Percentiles rank a stretch among this genome's conserved stretches.
Conservation (phyloP, 64 coral and sea anemone species). For the Astreopora myriophthalma region DNA sequence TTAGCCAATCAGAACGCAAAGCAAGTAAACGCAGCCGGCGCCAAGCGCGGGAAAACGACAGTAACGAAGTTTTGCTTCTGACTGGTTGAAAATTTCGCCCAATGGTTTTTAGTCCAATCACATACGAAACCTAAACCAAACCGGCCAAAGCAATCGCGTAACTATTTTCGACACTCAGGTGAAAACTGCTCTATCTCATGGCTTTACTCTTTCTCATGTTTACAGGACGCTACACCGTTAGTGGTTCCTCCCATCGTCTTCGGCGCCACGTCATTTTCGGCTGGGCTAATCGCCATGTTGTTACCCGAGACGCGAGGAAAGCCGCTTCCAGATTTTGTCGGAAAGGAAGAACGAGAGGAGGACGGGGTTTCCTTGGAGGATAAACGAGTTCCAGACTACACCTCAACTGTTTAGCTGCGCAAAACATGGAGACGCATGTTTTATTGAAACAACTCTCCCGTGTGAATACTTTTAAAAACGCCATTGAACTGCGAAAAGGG, state of each 20-base stretch:
- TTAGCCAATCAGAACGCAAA: too few species aligned
- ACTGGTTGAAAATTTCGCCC: too few species aligned
- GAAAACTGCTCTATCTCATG: not conserved
- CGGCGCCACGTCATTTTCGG: constrained; percentile 71
- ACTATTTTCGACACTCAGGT: too few species aligned
- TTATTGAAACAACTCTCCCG: too few species aligned
- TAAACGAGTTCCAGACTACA: not conserved
- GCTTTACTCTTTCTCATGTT: not conserved
- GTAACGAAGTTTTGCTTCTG: too few species aligned
- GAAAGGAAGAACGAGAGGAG: not conserved
- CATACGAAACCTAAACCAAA: too few species aligned
- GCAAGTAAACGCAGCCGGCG: too few species aligned
- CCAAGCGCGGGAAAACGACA: too few species aligned
- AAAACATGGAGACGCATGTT: not conserved
- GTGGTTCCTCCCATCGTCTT: constrained; percentile 79
- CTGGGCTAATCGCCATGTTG: constrained; percentile 70
- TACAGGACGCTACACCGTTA: constrained; percentile 73
- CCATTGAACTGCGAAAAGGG: too few species aligned
- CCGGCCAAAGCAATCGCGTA: too few species aligned
- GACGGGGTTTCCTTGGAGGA: not conserved
- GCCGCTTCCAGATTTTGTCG: constrained; percentile 74
- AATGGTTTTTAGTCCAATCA: too few species aligned
- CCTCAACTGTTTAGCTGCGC: not conserved
- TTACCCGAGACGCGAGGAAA: constrained; percentile 81
- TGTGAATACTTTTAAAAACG: too few species aligned